Conservation (phyloP, 30 jellyfish, hydroid and myxozoan genomes). For the Aurelia aurita region DNA sequence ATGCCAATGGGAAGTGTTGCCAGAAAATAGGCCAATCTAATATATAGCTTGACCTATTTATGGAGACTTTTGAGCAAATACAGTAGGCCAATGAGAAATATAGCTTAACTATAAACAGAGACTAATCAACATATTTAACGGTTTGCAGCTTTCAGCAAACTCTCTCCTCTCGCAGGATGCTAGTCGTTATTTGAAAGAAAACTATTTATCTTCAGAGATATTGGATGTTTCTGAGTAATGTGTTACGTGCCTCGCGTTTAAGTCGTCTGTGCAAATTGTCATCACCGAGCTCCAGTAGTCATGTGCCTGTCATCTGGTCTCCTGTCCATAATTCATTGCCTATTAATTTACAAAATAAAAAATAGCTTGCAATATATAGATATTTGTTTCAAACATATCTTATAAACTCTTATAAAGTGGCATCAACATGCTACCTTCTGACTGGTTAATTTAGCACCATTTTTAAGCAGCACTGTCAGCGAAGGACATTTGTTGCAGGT, state of each 20-base stretch:
- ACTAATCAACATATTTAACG: not conserved
- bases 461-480: too few species aligned
- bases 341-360: not conserved
- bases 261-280: conserved; percentile 1
- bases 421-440: too few species aligned
- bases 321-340: not conserved
- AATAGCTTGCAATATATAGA: too few species aligned
- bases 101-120: not conserved
- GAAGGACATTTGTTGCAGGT: too few species aligned
- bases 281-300: not conserved
- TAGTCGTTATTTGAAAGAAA: not conserved
- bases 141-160: not conserved
- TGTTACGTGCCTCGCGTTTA: conserved; percentile 5
- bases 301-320: not conserved
- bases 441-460: too few species aligned
- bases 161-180: not conserved
- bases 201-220: not conserved
- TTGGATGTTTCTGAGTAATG: not conserved
- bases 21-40: too few species aligned
- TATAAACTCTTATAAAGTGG: too few species aligned
- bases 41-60: too few species aligned
- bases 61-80: not conserved
- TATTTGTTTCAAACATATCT: too few species aligned
- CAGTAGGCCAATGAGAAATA: too few species aligned
- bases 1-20: too few species aligned